Percentiles rank a stretch among this genome's conserved stretches.
These are phyloP conservation scores for Acrocephalus scirpaceus DNA, from an alignment of 2,797 vertebrate species.

Conservation along the genomic window DNA sequence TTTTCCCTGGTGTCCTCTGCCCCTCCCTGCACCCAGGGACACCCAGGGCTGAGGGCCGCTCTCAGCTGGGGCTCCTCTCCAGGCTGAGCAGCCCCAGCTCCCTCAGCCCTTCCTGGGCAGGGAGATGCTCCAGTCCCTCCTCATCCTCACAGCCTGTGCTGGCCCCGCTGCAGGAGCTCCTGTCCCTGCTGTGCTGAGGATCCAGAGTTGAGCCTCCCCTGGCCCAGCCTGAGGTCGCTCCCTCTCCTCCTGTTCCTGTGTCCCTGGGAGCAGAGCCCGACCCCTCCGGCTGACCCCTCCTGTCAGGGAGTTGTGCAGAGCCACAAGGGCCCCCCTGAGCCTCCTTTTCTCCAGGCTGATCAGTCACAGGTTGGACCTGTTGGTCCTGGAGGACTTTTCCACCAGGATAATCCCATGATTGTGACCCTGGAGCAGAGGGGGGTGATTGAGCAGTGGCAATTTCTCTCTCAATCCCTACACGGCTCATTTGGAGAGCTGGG, in stretches of 20 bases:
- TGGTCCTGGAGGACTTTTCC: not conserved
- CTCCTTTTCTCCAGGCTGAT: not conserved
- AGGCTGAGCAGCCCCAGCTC: no score
- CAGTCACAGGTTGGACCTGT: not conserved
- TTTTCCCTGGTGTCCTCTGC: not conserved
- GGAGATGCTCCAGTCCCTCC: no score
- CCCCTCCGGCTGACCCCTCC: not conserved
- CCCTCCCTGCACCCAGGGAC: no score
- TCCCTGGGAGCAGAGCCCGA: not conserved
- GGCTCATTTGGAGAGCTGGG: not conserved
- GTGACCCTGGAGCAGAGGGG: not conserved
- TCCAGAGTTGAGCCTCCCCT: fast-evolving
- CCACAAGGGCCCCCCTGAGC: not conserved
- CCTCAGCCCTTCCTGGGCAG: no score
- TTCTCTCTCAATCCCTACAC: fast-evolving
- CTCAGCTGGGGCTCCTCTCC: no score
- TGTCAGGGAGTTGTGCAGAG: not conserved
- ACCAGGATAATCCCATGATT: not conserved
- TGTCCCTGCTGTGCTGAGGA: no score
- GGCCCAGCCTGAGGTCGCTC: not conserved
- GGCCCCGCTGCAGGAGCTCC: no score
- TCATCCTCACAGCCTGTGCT: no score
- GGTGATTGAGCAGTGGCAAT: fast-evolving
- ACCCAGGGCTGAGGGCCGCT: no score
- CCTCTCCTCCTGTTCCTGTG: not conserved